phyloP scores from a whole-genome alignment of 2,113 vertebrate genomes.

The Bucco capensis region DNA sequence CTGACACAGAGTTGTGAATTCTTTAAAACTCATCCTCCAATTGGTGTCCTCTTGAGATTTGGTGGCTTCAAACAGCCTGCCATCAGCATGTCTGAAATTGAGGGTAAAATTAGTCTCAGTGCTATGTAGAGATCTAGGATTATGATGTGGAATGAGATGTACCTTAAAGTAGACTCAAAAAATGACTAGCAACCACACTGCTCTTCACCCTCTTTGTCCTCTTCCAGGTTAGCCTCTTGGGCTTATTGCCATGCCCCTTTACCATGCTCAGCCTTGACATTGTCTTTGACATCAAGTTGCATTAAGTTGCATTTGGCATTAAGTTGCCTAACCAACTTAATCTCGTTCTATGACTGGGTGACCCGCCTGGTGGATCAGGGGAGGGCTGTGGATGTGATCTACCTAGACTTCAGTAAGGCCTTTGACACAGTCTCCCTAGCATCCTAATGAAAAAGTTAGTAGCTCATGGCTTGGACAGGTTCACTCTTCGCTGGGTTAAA shows the following conservation, averaged over 20 bases:
- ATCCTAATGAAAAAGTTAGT: too few species aligned
- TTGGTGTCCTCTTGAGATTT: background rate
- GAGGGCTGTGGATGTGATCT: too few species aligned
- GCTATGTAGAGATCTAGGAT: background rate
- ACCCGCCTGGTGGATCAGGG: too few species aligned
- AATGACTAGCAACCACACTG: background rate
- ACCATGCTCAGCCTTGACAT: background rate
- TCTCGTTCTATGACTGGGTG: too few species aligned
- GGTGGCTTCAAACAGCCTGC: background rate
- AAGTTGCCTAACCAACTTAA: too few species aligned
- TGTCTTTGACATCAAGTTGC: background rate
- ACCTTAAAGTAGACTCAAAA: background rate
- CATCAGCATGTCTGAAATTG: background rate
- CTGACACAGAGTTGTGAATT: background rate
- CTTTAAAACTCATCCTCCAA: background rate
- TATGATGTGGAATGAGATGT: background rate
- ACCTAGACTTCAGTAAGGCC: too few species aligned
- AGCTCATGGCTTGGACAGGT: too few species aligned
- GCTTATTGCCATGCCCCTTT: background rate
- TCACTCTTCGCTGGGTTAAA: too few species aligned
- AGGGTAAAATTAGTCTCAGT: background rate
- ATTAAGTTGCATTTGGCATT: too few species aligned
- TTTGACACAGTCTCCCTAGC: too few species aligned
- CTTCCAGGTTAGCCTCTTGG: background rate
- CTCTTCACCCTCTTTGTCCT: background rate